A percentile compares a stretch with the other conserved stretches of the same genome.
Evolutionary conservation across 2,888 invertebrate species (phyloP).

Genomic region (Eudasyphora cyanicolor): DNA sequence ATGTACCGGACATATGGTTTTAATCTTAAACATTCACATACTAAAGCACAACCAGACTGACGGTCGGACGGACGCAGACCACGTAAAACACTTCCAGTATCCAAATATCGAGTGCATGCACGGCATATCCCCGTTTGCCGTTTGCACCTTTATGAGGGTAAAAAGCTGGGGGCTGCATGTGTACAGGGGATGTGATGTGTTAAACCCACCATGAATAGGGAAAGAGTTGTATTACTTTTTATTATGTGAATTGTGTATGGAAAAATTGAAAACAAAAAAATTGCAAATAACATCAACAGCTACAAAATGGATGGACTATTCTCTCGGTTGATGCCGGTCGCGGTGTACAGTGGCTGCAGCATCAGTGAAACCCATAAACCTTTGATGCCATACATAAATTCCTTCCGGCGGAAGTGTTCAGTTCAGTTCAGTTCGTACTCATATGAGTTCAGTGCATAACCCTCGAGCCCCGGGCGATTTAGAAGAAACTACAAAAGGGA

Average conservation of each 20-base stretch:
- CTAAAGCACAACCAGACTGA: neutral
- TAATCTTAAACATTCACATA: conserved; percentile 55
- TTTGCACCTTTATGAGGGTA: neutral
- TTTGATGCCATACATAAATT: conserved; percentile 42
- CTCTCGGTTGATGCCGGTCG: neutral
- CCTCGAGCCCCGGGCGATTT: neutral
- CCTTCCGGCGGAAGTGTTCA: conserved; percentile 51
- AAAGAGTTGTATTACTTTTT: conserved; percentile 14
- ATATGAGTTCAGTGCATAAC: neutral
- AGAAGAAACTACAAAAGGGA: conserved; percentile 22
- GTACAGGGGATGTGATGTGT: neutral
- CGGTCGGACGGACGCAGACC: neutral
- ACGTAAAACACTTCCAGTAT: neutral
- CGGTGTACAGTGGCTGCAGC: too few species aligned
- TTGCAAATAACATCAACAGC: neutral
- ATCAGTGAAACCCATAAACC: conserved; percentile 30
- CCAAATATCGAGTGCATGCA: neutral
- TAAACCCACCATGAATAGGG: neutral
- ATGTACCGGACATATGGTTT: conserved; percentile 66
- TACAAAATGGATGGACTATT: neutral
- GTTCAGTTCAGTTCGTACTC: too few species aligned
- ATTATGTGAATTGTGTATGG: neutral
- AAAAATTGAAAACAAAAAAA: neutral
- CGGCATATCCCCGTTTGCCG: neutral
- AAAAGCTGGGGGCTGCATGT: neutral